phyloP scores from a whole-genome alignment of 1,140 invertebrate species.

The Lycorma delicatula region DNA sequence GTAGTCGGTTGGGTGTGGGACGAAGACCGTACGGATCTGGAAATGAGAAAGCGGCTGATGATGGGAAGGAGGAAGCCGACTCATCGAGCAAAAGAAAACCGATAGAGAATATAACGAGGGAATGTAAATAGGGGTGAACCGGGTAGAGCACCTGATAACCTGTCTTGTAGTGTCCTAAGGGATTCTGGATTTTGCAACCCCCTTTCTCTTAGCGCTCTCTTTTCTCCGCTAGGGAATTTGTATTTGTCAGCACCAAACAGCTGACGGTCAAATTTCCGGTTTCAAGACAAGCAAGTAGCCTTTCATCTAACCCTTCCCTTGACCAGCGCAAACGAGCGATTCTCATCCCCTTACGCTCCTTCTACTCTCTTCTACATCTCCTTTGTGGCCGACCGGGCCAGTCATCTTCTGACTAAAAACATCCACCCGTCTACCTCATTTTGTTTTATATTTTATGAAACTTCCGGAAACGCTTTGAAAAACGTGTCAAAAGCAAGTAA shows the following conservation, averaged over 20 bases:
- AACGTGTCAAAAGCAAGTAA: no score
- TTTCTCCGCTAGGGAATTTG: conserved; percentile 14
- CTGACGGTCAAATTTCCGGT: conserved; percentile 21
- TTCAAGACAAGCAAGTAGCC: conserved; percentile 15
- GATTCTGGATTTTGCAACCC: neutral
- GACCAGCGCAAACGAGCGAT: conserved; percentile 8
- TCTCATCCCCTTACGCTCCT: neutral
- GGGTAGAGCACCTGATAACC: no score
- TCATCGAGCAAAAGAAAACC: conserved; percentile 4
- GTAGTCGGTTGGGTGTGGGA: no score
- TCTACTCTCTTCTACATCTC: neutral
- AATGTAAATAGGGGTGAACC: conserved; percentile 1
- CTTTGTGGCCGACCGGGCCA: neutral
- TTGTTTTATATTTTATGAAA: no score
- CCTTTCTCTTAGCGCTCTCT: neutral
- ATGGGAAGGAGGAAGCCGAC: neutral
- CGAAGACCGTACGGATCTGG: no score
- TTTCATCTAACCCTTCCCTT: conserved; percentile 15
- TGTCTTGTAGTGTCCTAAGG: neutral
- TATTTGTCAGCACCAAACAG: conserved; percentile 18
- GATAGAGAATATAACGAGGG: conserved; percentile 4
- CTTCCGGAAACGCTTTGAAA: no score
- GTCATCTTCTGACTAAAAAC: no score
- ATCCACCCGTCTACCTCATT: no score
- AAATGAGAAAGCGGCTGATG: neutral